Evolutionary conservation across 2,888 invertebrate species (phyloP).

Genomic region (Cataglyphis cursor): DNA sequence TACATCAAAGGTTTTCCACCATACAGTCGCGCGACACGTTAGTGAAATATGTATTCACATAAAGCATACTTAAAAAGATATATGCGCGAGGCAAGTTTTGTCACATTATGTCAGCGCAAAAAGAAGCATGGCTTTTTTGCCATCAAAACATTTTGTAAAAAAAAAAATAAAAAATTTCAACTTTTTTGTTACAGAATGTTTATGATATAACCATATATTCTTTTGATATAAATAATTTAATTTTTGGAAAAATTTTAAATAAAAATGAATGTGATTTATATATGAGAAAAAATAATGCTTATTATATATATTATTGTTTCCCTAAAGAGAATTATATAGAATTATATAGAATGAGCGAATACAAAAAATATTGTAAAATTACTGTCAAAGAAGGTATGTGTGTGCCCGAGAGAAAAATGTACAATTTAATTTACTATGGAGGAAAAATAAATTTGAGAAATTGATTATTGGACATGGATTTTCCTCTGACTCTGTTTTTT

Average conservation of each 20-base stretch:
- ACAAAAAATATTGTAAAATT: not conserved
- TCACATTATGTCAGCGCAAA: not conserved
- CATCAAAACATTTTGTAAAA: conserved; percentile 17
- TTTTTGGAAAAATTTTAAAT: not conserved
- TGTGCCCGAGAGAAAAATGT: not conserved
- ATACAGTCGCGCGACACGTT: not conserved
- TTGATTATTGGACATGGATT: not conserved
- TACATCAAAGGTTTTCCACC: conserved; percentile 29
- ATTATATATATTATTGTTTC: not conserved
- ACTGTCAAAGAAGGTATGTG: not conserved
- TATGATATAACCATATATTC: not conserved
- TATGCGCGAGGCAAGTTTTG: not conserved
- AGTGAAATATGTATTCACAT: not conserved
- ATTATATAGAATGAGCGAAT: not conserved
- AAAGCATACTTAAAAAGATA: conserved; percentile 10
- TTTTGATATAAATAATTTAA: conserved; percentile 4
- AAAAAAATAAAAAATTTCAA: conserved; percentile 6
- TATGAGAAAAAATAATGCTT: not conserved
- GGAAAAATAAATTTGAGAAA: not conserved
- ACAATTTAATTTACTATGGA: not conserved
- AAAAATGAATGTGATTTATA: not conserved
- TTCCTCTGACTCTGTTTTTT: not conserved
- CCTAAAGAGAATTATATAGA: not conserved
- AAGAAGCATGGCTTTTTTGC: not conserved
- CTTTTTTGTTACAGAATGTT: conserved; percentile 1